Evolutionary conservation across 2,888 invertebrate species (phyloP), one percentile per base, ranked within the genome.

Genomic region (Drosophila nr. fundita): DNA sequence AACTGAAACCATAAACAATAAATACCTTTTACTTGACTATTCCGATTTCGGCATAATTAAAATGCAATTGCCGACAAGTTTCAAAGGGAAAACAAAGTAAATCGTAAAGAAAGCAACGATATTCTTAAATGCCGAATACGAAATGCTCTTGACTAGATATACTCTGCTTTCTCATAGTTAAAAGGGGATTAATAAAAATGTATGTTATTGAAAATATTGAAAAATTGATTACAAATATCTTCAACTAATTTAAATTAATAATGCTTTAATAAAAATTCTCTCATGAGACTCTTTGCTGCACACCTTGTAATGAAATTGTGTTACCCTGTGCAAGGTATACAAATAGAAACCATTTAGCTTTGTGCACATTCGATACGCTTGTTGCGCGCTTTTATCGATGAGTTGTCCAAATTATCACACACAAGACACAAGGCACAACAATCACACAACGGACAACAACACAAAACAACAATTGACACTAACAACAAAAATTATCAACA

Each of bases 391-490:
- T 88, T 89, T 87, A 89, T 88, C 86, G 86, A 76, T 72, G 78
- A 70, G 86, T 85, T 87, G 87, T 84, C 72, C 74, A 87, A 89
- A 87, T 89, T 82, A 89, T 89, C 87, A 82, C 89, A 87, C 83
- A 82, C 71, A 79, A 62, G 45, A 60, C 58, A 65, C 71, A 73
- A 71, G 52, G 74, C 64, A 71, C 49, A 36, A 55, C 40, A 68
- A 48, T 36, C 57, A 62, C 52, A 74, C 52, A 64, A 54, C 38
- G 34, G 57, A 65, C 55, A 54, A 38, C 36, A 68, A 68, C 48
- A 68, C 68, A 73, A 61, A 55, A 69, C 68, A 76, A 73, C 79
- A 79, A 80, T 82, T 79, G 80, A 79, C 80, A 79, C 80, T 78
- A 82, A 82, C 80, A 80, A 85, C 80, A 73, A 82, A 89, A 89